Base-by-base conservation (phyloP, 1,140 invertebrate species). In the Periplaneta americana region DNA sequence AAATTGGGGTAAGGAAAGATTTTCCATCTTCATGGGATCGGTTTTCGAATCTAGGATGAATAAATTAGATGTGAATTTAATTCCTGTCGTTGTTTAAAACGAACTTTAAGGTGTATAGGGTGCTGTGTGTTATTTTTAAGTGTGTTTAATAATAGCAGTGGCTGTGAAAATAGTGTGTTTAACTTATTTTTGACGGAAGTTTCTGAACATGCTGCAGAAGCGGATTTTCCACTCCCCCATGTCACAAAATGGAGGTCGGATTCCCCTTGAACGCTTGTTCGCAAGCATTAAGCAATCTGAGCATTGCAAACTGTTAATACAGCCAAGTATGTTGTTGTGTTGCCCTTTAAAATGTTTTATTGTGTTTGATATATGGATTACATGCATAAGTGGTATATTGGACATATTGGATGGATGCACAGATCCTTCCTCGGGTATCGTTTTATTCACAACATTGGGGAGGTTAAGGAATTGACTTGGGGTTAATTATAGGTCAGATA, bases 181-280 rank as follows among this genome's bases (percentile, higher is more conserved):
- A 80, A 75, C 81, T 75, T 85, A 84, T 83, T 85, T 87, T 88
- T 88, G 86, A 88, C 87, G 87, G 87, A 84, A 86, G 87, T 88
- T 87, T 87, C 85, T 85, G 85, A 88, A 86, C 88, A 88, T 88
- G 87, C 88, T 88, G 87, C 81, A 34, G 39, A 85, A 88, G 88
- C 86, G 87, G 86, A 88, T 87, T 66, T 88, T 89, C 88, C 89
- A 89, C 89, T 90, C 89, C 89, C 89, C 89, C 88, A 88, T 88
- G 86, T 87, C 86, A 89, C 89, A 90, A 90, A 90, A 90, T 90
- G 89, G 89, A 88, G 88, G 89, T 87, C 89, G 85, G 79, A 80
- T 48, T 80, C 79, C 81, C 75, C 81, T 77, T 78, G 81, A 36
- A 77, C 48, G 75, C 48, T 66, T 66, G 48, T 66, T 66, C 48